A percentile compares a stretch with the other conserved stretches of the same genome.
phyloP scores from a whole-genome alignment of 2,888 invertebrate genomes.

The Synanthedon formicaeformis region DNA sequence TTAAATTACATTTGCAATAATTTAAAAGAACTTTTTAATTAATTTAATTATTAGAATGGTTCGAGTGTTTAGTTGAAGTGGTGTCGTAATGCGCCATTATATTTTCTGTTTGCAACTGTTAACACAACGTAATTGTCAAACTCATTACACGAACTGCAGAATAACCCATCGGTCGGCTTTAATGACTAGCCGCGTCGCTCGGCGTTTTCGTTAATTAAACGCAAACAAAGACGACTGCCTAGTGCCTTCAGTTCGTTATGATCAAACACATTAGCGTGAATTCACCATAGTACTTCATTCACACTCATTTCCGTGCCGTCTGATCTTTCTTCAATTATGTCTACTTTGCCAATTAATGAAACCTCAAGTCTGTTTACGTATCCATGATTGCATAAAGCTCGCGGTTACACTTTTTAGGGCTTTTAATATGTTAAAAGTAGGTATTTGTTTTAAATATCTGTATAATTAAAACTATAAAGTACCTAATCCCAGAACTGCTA shows the following conservation, averaged over 20 bases:
- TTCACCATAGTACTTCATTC: constrained; percentile 15
- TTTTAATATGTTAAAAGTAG: too few species aligned
- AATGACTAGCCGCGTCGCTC: constrained; percentile 29
- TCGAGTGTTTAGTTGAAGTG: neutral
- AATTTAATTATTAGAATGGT: constrained; percentile 13
- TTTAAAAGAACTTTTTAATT: constrained; percentile 1
- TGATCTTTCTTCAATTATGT: neutral
- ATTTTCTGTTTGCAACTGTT: neutral
- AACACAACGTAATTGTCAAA: constrained; percentile 4
- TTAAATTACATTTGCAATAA: too few species aligned
- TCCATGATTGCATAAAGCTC: too few species aligned
- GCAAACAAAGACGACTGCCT: constrained; percentile 44
- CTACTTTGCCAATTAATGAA: too few species aligned
- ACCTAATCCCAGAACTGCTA: too few species aligned
- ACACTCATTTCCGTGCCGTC: neutral
- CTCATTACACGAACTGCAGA: constrained; percentile 17
- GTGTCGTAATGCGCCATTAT: neutral
- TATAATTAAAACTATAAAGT: too few species aligned
- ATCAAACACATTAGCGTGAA: constrained; percentile 48
- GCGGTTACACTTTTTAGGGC: too few species aligned
- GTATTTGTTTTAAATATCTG: too few species aligned
- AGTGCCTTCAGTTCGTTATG: constrained; percentile 34
- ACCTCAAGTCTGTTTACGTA: too few species aligned
- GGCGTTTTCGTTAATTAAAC: constrained; percentile 53
- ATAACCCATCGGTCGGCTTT: constrained; percentile 27